A percentile compares a stretch with the other conserved stretches of the same genome.
Evolutionary conservation across 2,888 invertebrate genomes (phyloP).

Genomic region (Choristoneura rosaceana): DNA sequence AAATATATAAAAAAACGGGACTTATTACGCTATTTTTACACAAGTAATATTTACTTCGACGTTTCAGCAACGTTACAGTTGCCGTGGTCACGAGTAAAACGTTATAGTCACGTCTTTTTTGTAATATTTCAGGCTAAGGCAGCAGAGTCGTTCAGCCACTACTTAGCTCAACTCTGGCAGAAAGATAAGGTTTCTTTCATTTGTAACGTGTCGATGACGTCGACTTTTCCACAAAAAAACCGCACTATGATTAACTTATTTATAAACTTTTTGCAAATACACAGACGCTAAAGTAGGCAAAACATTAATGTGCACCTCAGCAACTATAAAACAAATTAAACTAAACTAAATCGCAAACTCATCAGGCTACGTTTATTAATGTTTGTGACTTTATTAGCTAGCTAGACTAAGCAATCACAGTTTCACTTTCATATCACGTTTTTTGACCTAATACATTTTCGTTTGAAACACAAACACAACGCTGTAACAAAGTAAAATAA

Average conservation of each 20-base stretch:
- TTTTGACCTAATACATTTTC: background rate
- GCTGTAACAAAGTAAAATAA: background rate
- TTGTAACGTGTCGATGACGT: too few species aligned
- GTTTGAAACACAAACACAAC: too few species aligned
- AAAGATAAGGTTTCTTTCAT: too few species aligned
- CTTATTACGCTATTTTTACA: too few species aligned
- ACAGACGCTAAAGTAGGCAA: background rate
- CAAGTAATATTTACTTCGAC: too few species aligned
- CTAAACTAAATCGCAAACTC: background rate
- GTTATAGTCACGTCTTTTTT: too few species aligned
- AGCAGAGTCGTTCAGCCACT: too few species aligned
- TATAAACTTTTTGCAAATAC: background rate
- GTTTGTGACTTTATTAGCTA: background rate
- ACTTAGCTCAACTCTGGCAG: too few species aligned
- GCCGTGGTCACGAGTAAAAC: too few species aligned
- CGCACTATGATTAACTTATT: background rate
- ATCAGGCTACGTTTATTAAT: background rate
- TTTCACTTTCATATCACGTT: background rate
- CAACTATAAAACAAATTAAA: background rate
- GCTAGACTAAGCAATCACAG: constrained; percentile 1
- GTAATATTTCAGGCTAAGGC: too few species aligned
- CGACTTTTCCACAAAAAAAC: background rate
- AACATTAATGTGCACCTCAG: background rate
- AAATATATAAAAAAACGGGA: too few species aligned
- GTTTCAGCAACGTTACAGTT: too few species aligned